Evolutionary conservation across 92 coral and sea anemone genomes (phyloP), one percentile per base, ranked within the genome.

Genomic region (Bergia puertoricense): DNA sequence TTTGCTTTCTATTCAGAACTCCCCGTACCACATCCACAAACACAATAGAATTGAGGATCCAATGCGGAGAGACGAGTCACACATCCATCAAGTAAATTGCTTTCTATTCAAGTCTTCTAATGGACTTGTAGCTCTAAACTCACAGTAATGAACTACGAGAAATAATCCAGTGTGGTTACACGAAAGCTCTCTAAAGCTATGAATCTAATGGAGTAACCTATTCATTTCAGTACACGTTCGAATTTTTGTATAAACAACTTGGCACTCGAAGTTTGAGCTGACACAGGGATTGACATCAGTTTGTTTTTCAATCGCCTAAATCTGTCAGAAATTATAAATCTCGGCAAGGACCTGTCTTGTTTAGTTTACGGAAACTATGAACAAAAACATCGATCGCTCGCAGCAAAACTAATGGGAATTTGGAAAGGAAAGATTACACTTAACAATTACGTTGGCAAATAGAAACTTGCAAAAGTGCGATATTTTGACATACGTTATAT

Each of bases 401-500:
- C 6, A 84, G 87, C 79, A 71, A 84, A 84, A 71, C 77, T 71
- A 71, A 84, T 36, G 79, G 37, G 41, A 46, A 9, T 84, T 38
- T 15, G 79, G 67, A 84, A 84, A 68, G 67, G 87, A 44, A 71
- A 46, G 40, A 54, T 66, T 71, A 38, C 23, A 71, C 74, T 84
- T 71, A 84, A 84, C 78, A 69, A 71, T 57, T 38, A 71, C 94
- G 90, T 91, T 90, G 86, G 98, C 76, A 91, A 94, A 91, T 90
- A 88, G 87, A 91, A 92, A 14, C 78, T 84, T 42, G 80, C 85
- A 90, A 86, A 91, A 89, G 91, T 88, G 77, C 85, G 85, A 77
- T 91, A 86, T 83, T 92, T 93, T 89, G 94, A 87, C 96, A 90
- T 88, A 88, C 93, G 94, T 88, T 89, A 82, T 93, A 90, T 92